A percentile compares a stretch with the other conserved stretches of the same genome.
phyloP scores from a whole-genome alignment of 2,113 vertebrate species.

The Hippolais icterina region DNA sequence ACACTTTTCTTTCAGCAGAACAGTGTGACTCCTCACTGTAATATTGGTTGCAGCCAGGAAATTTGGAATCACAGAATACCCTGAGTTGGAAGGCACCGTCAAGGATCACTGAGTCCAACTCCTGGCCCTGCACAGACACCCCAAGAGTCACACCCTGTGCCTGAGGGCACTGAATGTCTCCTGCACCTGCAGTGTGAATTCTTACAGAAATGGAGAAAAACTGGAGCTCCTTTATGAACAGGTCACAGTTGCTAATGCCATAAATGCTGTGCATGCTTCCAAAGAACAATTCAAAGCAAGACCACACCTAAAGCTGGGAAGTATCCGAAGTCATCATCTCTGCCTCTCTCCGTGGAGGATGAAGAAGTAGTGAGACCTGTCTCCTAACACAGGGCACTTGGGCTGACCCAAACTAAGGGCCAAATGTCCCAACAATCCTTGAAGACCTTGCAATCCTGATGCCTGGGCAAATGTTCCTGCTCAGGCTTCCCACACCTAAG shows the following conservation, averaged over 20 bases:
- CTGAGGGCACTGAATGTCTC: not conserved
- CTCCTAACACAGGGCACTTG: not conserved
- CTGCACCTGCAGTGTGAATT: not conserved
- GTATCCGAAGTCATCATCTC: not conserved
- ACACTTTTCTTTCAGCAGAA: not conserved
- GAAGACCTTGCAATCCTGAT: not conserved
- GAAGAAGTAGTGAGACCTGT: not conserved
- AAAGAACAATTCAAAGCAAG: not conserved
- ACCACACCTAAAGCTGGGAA: not conserved
- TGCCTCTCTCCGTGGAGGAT: not conserved
- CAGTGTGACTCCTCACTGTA: not conserved
- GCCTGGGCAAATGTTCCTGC: fast-evolving
- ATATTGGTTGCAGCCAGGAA: not conserved
- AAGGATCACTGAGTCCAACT: not conserved
- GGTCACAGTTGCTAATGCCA: not conserved
- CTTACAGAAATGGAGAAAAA: not conserved
- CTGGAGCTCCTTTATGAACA: not conserved
- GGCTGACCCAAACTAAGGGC: not conserved
- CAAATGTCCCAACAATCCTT: not conserved
- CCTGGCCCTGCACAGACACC: not conserved
- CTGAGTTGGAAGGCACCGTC: not conserved
- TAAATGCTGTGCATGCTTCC: not conserved
- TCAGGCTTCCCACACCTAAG: not conserved
- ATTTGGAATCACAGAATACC: not conserved
- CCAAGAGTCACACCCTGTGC: not conserved